Evolutionary conservation across 2,888 invertebrate genomes (phyloP), one percentile per base, ranked within the genome.

Genomic region (Theretra japonica): DNA sequence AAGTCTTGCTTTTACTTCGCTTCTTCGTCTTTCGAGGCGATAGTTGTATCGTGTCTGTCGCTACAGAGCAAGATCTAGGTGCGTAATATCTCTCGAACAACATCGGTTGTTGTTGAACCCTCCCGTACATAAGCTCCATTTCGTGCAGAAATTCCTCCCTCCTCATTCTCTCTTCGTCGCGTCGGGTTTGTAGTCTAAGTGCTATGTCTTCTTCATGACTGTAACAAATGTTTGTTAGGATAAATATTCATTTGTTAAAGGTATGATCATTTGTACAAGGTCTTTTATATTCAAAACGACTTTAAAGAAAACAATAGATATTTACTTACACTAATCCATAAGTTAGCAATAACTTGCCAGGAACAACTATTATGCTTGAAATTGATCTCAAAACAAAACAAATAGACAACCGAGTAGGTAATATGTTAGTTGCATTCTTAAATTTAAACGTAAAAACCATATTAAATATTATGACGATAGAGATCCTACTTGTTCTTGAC

Each of bases 41-140:
- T 21, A 91, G 75, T 72, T 90, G 90, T 65, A 90, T 76, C 60
- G 84, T 86, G 70, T 93, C 91, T 2, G 87, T 75, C 0, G 89
- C 85, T 0, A 85, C 83, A 3, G 90, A 87, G 7, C 87, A 78
- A 1, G 88, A 85, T n/a, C 90, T 80, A 0, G 96, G 96, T 73
- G 96, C 96, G 62, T 96, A 96, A 82, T 96, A 96, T 75, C 96
- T 90, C 86, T 97, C 96, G 81, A 97, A 97, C 7, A 97, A 94
- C 80, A 96, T 95, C 0, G 97, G 97, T 78, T 96, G 96, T 77
- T 95, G 95, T 72, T 96, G 96, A 0, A 97, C 97, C 76, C 97
- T 93, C 28, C 96, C 96, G 75, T 96, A 91, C 96, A 97, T 97
- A 76, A 96, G 86, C 82, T 96, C 96, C 97, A 97, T 97, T 80